Percentiles rank a stretch among this genome's conserved stretches.
These are phyloP conservation scores for Hirundichthys speculiger DNA, from an alignment of 2,113 vertebrate genomes.

Conservation along the genomic window DNA sequence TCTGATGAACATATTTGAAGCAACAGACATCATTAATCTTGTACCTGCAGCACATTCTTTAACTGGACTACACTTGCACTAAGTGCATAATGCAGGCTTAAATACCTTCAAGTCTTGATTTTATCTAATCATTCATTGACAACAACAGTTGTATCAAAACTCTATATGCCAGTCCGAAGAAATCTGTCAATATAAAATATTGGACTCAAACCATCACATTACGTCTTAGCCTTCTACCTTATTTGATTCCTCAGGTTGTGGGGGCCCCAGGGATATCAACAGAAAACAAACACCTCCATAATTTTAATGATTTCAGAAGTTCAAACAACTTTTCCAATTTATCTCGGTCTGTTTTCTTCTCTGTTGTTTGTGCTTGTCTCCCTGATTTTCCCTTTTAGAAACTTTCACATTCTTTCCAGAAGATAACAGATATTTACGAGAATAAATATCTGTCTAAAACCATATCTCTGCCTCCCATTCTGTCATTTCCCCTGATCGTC, in stretches of 20 bases:
- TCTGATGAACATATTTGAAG: too few relatives aligned
- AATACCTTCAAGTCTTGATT: slow-evolving; percentile 2
- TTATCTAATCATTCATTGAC: not conserved
- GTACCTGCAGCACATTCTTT: not conserved
- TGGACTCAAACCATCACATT: not conserved
- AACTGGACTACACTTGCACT: not conserved
- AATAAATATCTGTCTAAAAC: slow-evolving; percentile 70
- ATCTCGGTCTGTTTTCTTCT: slow-evolving; percentile 23
- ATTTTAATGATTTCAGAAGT: slow-evolving; percentile 23
- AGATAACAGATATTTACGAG: slow-evolving; percentile 62
- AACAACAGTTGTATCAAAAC: not conserved
- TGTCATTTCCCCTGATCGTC: slow-evolving; percentile 56
- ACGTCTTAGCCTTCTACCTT: not conserved
- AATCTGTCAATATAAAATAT: slow-evolving; percentile 21
- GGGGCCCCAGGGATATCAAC: slow-evolving; percentile 17
- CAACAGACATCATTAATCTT: not conserved
- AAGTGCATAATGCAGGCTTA: not conserved
- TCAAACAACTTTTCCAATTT: slow-evolving; percentile 43
- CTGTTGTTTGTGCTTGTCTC: slow-evolving; percentile 39
- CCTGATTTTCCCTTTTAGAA: slow-evolving; percentile 29
- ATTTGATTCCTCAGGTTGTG: slow-evolving; percentile 13
- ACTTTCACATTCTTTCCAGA: slow-evolving; percentile 19
- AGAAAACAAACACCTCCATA: slow-evolving; percentile 23
- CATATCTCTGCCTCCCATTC: slow-evolving; percentile 48
- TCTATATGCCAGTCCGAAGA: slow-evolving; percentile 1